Percentiles rank a stretch among this genome's conserved stretches.
Evolutionary conservation across 2,797 vertebrate species (phyloP).

Genomic region (Acipenser oxyrinchus): DNA sequence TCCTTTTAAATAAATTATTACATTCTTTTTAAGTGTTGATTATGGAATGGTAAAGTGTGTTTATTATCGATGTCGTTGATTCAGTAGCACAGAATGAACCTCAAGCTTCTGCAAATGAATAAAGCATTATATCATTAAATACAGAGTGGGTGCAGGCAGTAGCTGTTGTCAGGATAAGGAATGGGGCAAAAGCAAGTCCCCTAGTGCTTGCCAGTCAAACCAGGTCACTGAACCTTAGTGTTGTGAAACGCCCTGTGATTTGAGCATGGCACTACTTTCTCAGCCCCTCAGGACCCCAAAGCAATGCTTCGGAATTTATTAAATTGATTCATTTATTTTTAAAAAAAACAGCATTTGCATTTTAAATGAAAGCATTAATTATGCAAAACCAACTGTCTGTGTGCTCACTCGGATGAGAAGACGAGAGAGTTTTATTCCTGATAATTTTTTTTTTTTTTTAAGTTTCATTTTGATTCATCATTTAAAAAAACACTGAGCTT

Average conservation of each 20-base stretch:
- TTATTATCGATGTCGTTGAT: background rate
- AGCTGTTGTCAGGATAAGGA: background rate
- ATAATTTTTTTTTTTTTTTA: background rate
- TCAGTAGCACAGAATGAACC: slow-evolving; percentile 5
- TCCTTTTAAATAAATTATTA: background rate
- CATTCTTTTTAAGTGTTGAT: background rate
- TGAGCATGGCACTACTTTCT: background rate
- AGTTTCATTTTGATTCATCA: background rate
- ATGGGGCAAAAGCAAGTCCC: slow-evolving; percentile 2
- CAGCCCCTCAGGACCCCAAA: background rate
- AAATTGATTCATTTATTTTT: background rate
- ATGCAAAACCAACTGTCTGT: background rate
- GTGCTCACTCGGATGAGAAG: background rate
- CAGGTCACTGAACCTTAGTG: background rate
- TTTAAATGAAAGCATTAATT: background rate
- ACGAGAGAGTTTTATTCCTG: background rate
- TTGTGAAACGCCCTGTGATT: slow-evolving; percentile 1
- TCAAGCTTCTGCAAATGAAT: slow-evolving; percentile 2
- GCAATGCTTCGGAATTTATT: background rate
- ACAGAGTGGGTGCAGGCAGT: slow-evolving; percentile 4
- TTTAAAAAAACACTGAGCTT: background rate
- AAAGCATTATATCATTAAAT: background rate
- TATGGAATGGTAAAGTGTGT: background rate
- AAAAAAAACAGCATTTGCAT: background rate
- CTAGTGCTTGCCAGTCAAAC: background rate